phyloP scores from a whole-genome alignment of 2,113 vertebrate species.

The Uria aalge region DNA sequence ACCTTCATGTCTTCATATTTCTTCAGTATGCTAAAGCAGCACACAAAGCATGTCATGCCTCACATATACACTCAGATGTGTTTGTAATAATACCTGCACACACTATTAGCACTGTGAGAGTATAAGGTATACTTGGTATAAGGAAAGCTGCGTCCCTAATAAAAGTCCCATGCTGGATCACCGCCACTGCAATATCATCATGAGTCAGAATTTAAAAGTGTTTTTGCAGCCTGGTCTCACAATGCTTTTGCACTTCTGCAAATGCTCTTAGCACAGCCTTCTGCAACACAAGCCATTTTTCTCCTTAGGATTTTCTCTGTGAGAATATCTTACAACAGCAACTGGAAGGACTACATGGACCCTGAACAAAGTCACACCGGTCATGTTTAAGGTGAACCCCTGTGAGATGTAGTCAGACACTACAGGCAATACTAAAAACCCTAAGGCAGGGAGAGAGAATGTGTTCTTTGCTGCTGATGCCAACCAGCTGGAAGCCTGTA shows the following conservation, averaged over 20 bases:
- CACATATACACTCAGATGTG: background rate
- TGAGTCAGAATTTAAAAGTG: background rate
- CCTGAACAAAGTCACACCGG: background rate
- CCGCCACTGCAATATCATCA: background rate
- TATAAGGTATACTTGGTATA: background rate
- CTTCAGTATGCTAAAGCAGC: background rate
- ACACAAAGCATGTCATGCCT: background rate
- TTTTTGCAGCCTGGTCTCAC: background rate
- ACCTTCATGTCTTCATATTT: background rate
- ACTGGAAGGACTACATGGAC: fast-evolving
- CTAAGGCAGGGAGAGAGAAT: background rate
- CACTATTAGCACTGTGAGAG: background rate
- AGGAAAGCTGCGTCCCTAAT: background rate
- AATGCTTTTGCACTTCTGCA: background rate
- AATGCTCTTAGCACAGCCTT: background rate
- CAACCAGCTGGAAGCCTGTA: background rate
- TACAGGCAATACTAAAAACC: background rate
- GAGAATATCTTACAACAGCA: background rate
- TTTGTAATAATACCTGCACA: background rate
- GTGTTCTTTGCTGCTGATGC: background rate
- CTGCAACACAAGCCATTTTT: background rate
- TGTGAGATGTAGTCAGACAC: background rate
- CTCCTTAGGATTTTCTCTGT: background rate
- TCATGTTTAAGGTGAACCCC: background rate
- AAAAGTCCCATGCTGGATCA: background rate